phyloP scores from a whole-genome alignment of 1,140 invertebrate species.

The Acromyrmex heyeri region DNA sequence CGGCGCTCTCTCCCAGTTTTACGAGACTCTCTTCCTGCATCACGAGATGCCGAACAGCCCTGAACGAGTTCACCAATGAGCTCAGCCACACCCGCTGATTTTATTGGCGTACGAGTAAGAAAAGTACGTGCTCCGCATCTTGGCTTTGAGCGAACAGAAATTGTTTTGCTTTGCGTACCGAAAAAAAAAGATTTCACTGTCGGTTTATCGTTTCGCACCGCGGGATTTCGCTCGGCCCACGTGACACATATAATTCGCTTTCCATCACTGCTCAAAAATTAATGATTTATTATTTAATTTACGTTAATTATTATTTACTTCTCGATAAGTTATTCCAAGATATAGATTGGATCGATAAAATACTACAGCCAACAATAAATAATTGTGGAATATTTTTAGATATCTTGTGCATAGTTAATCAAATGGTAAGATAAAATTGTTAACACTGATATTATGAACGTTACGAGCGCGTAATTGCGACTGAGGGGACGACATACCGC shows the following conservation, averaged over 20 bases:
- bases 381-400: background rate
- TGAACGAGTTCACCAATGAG: conserved; percentile 69
- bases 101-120: conserved; percentile 73
- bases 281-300: conserved; percentile 7
- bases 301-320: background rate
- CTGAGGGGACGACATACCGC: background rate
- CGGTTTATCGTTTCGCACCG: conserved; percentile 55
- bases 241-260: background rate
- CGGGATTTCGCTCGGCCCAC: conserved; percentile 13
- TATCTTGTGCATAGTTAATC: background rate
- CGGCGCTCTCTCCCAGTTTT: conserved; percentile 51
- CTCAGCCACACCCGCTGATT: conserved; percentile 73
- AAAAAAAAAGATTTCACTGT: conserved; percentile 61
- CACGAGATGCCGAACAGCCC: conserved; percentile 48
- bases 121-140: conserved; percentile 68
- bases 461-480: background rate
- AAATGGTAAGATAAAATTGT: conserved; percentile 22
- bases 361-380: background rate
- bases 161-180: conserved; percentile 57
- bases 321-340: background rate
- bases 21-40: conserved; percentile 66
- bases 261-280: conserved; percentile 2
- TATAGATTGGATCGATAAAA: background rate
- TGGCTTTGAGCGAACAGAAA: conserved; percentile 65
- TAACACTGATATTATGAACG: conserved; percentile 16